phyloP scores from a whole-genome alignment of 2,797 vertebrate genomes.

The Ambastaia sidthimunki region DNA sequence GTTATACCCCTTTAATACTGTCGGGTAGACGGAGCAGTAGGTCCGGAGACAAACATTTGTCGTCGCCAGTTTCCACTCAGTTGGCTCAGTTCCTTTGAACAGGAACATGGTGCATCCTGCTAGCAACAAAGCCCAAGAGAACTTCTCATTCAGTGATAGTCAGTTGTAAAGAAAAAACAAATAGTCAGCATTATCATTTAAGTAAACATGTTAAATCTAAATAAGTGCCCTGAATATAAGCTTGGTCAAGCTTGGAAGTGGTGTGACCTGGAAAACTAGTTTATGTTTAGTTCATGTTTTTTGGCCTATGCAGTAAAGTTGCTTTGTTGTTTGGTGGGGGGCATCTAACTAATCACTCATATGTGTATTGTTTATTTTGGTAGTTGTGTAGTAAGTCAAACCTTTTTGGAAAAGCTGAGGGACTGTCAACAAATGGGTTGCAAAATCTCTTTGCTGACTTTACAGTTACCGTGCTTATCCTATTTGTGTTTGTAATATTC shows the following conservation, averaged over 20 bases:
- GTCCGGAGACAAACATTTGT: not conserved
- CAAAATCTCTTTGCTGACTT: not conserved
- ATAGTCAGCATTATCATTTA: conserved; percentile 9
- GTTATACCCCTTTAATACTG: not conserved
- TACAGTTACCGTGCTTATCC: too few species aligned
- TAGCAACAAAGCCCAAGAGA: conserved; percentile 18
- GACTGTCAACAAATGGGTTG: not conserved
- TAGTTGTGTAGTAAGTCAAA: not conserved
- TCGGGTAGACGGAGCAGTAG: not conserved
- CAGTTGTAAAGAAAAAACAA: conserved; percentile 5
- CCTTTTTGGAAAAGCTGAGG: not conserved
- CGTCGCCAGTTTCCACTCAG: not conserved
- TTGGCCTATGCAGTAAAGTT: not conserved
- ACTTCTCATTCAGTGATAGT: conserved; percentile 2
- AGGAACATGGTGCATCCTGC: conserved; percentile 36
- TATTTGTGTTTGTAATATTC: too few species aligned
- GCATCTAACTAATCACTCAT: not conserved
- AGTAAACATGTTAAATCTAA: not conserved
- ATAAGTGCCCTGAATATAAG: not conserved
- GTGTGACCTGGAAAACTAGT: not conserved
- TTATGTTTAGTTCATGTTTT: too few species aligned
- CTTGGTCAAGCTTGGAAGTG: not conserved
- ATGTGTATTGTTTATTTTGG: not conserved
- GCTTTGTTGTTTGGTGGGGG: not conserved
- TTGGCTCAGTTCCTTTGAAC: not conserved